Evolutionary conservation across 2,113 vertebrate genomes (phyloP), one percentile per base, ranked within the genome.

Genomic region (Clarias magur): DNA sequence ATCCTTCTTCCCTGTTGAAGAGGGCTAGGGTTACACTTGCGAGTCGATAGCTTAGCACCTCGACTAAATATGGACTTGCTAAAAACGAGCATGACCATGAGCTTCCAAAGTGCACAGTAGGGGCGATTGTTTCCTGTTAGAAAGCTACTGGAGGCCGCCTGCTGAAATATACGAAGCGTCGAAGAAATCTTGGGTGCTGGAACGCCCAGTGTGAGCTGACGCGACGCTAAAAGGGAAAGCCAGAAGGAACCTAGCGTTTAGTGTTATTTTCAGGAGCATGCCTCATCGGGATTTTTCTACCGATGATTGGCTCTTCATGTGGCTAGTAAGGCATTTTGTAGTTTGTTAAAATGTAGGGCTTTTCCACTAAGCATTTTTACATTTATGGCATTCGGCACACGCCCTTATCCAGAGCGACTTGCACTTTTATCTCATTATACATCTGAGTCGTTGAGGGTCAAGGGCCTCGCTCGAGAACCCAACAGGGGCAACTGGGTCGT

Each of bases 1-100:
- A 94, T 94, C 90, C 68, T 73, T 23, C 62, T 56, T 75, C 62
- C 85, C 82, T 82, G 63, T 15, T 76, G 88, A 85, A 75, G 91
- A 88, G 79, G 80, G 54, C 83, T 80, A 48, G 54, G 85, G 62
- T 83, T 86, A 84, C 67, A 42, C 80, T 80, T 15, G 57, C n/a
- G 13, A 86, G 85, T 83, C 73, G 38, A 89, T 83, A 89, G 62
- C 72, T 83, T 62, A 80, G 80, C 84, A 68, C 78, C 83, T 82
- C 23, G 16, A 9, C 54, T 59, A 80, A 80, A 80, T 80, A 80
- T 59, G 76, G 76, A 10, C 76, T 19, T 19, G 76, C 76, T 80
- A 60, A 80, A 60, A 59, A 80, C 56, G 34, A 59, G 56, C 78
- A 60, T 56, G 75, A 56, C 53, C 15, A n/a, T 21, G 56, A 80